Evolutionary conservation across 2,888 invertebrate species (phyloP), one percentile per base, ranked within the genome.

Genomic region (Pilophorus perplexus): DNA sequence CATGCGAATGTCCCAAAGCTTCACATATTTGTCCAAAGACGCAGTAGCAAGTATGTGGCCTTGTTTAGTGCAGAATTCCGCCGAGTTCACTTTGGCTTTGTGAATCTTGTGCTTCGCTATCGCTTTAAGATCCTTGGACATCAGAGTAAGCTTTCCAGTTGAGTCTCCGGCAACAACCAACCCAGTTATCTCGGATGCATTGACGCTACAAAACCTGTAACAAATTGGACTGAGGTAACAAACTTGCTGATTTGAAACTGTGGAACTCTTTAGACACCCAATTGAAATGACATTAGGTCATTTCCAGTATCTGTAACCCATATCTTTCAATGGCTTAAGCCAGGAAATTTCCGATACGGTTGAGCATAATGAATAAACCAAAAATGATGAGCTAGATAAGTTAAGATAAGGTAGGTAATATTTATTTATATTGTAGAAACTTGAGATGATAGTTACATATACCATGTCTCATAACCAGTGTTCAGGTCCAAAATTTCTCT

Each of bases 1-100:
- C 42, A 71, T 74, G 22, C 73, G 69, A 12, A 73, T 67, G 66
- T 74, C 74, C 72, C 73, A 74, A 16, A 74, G 44, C 57, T 72
- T 73, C 10, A 73, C 71, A 42, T 70, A 71, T 44, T 69, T 68
- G 65, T 74, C 74, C 54, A 71, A 59, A 1, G 73, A 72, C 8
- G 72, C 71, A 8, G 73, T 73, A 10, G 69, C 71, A n/a, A 74
- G 37, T 27, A 72, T 57, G 69, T 71, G 70, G 12, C 67, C 70
- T 55, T 67, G 67, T 52, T 70, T 70, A 3, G 70, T 66, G 46
- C 70, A 70, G 50, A 73, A 73, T 62, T 74, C 73, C n/a, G 70
- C 67, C 28, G 72, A 40, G 66, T 69, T 48, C 69, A 67, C 66
- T 70, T 74, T 73, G 20, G 57, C 62, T 50, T 69, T 71, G 59